Evolutionary conservation across 2,113 vertebrate species (phyloP).

Genomic region (Larimichthys crocea): DNA sequence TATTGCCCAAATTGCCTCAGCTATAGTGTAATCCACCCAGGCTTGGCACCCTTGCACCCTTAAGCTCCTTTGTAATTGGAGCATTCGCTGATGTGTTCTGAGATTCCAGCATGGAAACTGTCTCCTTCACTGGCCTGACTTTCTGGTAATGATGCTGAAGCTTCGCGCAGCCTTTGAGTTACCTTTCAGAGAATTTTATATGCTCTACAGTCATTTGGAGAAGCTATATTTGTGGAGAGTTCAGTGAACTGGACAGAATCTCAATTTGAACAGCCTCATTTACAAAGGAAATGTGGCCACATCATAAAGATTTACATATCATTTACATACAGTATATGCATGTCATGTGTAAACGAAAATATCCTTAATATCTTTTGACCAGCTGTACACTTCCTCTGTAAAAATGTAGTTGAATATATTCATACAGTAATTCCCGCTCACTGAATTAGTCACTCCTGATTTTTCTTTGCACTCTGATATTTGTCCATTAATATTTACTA

Average conservation of each 20-base stretch:
- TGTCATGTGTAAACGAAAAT: background rate
- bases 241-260: background rate
- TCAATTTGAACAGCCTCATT: background rate
- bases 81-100: constrained; percentile 15
- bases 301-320: background rate
- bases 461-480: background rate
- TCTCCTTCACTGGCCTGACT: constrained; percentile 8
- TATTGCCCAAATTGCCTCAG: constrained; percentile 2
- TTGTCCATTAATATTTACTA: background rate
- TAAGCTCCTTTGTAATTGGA: constrained; percentile 19
- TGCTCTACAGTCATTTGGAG: background rate
- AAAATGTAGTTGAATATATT: background rate
- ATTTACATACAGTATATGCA: background rate
- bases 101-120: constrained; percentile 2
- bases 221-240: background rate
- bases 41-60: background rate
- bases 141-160: background rate
- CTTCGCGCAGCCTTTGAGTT: background rate
- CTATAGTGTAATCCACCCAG: constrained; percentile 3
- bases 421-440: background rate
- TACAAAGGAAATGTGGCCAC: background rate
- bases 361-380: too few species aligned
- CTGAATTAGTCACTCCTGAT: background rate
- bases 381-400: background rate
- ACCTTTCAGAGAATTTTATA: background rate